Evolutionary conservation across 1,140 invertebrate species (phyloP).

Genomic region (Lucilia sericata): DNA sequence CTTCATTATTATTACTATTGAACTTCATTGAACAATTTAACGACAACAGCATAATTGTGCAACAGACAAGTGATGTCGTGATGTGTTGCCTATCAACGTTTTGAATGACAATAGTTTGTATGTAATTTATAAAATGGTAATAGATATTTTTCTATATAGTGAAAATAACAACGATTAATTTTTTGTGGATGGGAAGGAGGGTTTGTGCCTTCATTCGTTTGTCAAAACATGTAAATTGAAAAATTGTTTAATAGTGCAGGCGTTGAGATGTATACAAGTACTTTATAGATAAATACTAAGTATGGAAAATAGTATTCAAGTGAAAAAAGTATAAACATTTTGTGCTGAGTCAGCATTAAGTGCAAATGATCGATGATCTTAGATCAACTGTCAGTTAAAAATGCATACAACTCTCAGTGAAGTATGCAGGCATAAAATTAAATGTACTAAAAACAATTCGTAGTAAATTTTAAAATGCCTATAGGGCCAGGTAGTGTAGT

Average conservation of each 20-base stretch:
- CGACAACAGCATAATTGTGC: background rate
- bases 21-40: background rate
- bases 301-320: background rate
- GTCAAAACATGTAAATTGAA: background rate
- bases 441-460: background rate
- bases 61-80: slow-evolving; percentile 3
- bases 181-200: background rate
- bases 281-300: too few species aligned
- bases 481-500: too few species aligned
- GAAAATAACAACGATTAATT: background rate
- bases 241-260: background rate
- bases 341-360: slow-evolving; percentile 12
- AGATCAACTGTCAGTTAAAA: background rate
- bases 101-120: background rate
- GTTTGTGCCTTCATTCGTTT: background rate
- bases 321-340: background rate
- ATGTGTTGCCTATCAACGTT: background rate
- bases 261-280: too few species aligned
- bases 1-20: background rate
- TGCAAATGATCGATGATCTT: slow-evolving; percentile 19
- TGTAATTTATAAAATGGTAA: background rate
- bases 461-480: background rate
- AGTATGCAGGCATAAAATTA: background rate
- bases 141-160: background rate
- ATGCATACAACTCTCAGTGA: background rate